Evolutionary conservation across 2,797 vertebrate genomes (phyloP).

Genomic region (Pangasius sanitwongsei): DNA sequence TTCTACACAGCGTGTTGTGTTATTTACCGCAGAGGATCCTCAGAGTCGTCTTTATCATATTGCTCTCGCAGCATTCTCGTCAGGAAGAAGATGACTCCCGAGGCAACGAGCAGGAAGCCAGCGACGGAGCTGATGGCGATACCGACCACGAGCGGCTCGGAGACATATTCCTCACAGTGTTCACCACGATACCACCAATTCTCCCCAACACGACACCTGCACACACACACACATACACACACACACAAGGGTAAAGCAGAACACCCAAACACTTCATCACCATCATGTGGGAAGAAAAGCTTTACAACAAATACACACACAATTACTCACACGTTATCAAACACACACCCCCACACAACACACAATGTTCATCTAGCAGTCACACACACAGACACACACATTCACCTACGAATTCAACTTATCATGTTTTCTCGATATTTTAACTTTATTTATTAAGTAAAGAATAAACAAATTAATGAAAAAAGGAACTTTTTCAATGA

Average conservation of each 20-base stretch:
- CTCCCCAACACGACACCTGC: constrained; percentile 91
- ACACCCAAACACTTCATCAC: background rate
- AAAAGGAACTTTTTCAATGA: too few relatives aligned
- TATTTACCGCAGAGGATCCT: constrained; percentile 80
- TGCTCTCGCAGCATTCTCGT: constrained; percentile 82
- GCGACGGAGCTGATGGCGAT: constrained; percentile 84
- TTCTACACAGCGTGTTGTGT: background rate
- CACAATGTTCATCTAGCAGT: background rate
- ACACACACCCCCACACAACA: constrained; percentile 8
- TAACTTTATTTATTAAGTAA: too few relatives aligned
- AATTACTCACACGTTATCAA: background rate
- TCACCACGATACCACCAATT: constrained; percentile 97
- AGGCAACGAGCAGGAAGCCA: constrained; percentile 83
- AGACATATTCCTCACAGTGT: constrained; percentile 93
- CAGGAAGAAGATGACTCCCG: constrained; percentile 83
- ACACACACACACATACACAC: background rate
- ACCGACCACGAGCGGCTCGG: constrained; percentile 87
- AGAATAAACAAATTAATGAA: too few relatives aligned
- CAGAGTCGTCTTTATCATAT: constrained; percentile 77
- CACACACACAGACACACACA: background rate
- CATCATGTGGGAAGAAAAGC: background rate
- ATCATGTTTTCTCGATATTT: too few relatives aligned
- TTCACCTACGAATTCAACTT: too few relatives aligned
- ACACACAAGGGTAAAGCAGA: background rate
- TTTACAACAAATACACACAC: background rate